These are phyloP conservation scores for Mythimna vitellina DNA, from an alignment of 2,888 invertebrate genomes.

Conservation along the genomic window DNA sequence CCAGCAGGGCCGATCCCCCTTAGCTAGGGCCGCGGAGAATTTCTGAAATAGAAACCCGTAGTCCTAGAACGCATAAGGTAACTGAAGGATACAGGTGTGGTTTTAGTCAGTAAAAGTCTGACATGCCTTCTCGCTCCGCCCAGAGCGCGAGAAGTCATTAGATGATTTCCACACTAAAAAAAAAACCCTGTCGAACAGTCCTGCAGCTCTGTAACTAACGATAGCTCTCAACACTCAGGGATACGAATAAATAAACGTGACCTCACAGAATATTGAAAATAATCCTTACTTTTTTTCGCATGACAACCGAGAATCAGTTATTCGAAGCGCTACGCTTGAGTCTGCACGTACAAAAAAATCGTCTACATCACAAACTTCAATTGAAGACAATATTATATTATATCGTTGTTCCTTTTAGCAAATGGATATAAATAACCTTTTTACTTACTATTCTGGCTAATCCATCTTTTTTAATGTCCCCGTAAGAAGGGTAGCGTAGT, in stretches of 20 bases:
- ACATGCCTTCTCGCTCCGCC: too few species aligned
- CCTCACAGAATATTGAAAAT: neutral
- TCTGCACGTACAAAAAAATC: neutral
- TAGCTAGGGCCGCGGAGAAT: too few species aligned
- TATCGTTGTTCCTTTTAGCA: neutral
- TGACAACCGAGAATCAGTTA: neutral
- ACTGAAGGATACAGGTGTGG: too few species aligned
- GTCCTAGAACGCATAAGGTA: too few species aligned
- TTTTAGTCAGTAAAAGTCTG: too few species aligned
- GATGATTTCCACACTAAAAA: too few species aligned
- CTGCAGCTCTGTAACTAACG: too few species aligned
- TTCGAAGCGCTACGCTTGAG: neutral
- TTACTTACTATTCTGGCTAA: conserved; percentile 1
- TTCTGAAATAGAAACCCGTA: too few species aligned
- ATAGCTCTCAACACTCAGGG: neutral
- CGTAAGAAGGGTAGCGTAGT: neutral
- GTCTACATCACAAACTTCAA: conserved; percentile 1
- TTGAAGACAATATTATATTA: conserved; percentile 18
- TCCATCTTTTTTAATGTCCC: neutral
- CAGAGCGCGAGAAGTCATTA: too few species aligned
- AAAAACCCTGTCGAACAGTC: too few species aligned
- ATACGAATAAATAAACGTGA: neutral
- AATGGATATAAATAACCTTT: conserved; percentile 7
- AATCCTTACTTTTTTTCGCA: neutral
- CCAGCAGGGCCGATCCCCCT: too few species aligned